Evolutionary conservation across 2,797 vertebrate species (phyloP), one percentile per base, ranked within the genome.

Genomic region (Cyclura pinguis): DNA sequence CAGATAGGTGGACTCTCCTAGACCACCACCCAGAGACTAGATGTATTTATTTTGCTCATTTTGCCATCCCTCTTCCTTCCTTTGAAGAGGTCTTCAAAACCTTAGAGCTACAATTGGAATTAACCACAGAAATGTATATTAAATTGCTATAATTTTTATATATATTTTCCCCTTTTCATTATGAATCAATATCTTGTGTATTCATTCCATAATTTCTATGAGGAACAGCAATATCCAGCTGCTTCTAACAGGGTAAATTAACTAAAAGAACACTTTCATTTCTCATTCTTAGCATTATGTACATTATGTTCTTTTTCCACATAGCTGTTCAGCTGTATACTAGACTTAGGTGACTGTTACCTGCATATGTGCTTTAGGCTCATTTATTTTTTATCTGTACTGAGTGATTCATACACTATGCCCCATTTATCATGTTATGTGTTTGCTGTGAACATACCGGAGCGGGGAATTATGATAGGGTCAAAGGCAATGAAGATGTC

Each of bases 401-500:
- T 80, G 69, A 6, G 84, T 91, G 91, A 94, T 94, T 95, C 93
- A 92, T 95, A 86, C 93, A 78, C 67, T 91, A 88, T 9, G 3
- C 80, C 89, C 89, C 88, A 89, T 95, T 96, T 96, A 93, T 95
- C 94, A 84, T 77, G 84, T 89, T 93, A 94, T 72, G 8, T 95
- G 91, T 95, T 96, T 96, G 91, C 94, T 91, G 89, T 92, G 91
- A 7, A 92, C 94, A 89, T 85, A 90, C 88, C 0, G 0, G 81
- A 94, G 93, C 14, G 13, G 77, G 92, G 90, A 94, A 91, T 94
- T 94, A 89, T 35, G 6, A 90, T 93, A 86, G 93, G 95, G 90
- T 91, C 90, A 55, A 74, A 91, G 89, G 95, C 94, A 95, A 92
- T 67, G 94, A 93, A 93, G 95, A 95, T 94, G 90, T 89, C 77